phyloP scores from a whole-genome alignment of 1,140 invertebrate genomes.

The Procambarus clarkii region DNA sequence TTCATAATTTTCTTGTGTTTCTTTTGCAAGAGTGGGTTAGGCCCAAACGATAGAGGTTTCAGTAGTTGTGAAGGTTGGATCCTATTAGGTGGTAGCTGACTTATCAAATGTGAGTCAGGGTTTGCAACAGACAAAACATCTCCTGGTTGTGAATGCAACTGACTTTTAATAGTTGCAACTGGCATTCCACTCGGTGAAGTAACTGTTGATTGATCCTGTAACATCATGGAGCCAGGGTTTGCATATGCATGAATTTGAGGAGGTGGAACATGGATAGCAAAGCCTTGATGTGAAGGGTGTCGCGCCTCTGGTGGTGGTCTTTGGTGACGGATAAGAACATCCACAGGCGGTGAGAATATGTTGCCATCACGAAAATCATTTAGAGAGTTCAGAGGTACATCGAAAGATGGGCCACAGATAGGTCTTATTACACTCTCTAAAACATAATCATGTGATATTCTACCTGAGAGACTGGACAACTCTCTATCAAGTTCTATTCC shows the following conservation, averaged over 20 bases:
- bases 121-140: background rate
- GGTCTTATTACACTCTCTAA: background rate
- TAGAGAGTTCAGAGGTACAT: constrained; percentile 74
- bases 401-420: constrained; percentile 46
- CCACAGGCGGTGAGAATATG: constrained; percentile 60
- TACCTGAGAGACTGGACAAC: too few species aligned
- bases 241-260: background rate
- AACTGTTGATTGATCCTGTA: background rate
- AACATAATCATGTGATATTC: background rate
- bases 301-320: constrained; percentile 3
- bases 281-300: background rate
- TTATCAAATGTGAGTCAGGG: background rate
- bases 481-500: too few species aligned
- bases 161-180: too few species aligned
- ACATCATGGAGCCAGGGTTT: background rate
- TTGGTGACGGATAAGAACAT: constrained; percentile 16
- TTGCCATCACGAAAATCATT: constrained; percentile 70
- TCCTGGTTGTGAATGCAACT: too few species aligned
- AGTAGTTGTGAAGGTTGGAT: too few species aligned
- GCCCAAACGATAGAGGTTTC: too few species aligned
- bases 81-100: too few species aligned
- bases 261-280: constrained; percentile 11
- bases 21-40: too few species aligned
- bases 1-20: too few species aligned
- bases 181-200: background rate